Conservation (phyloP, 1,140 invertebrate species). For the Nymphalis io region DNA sequence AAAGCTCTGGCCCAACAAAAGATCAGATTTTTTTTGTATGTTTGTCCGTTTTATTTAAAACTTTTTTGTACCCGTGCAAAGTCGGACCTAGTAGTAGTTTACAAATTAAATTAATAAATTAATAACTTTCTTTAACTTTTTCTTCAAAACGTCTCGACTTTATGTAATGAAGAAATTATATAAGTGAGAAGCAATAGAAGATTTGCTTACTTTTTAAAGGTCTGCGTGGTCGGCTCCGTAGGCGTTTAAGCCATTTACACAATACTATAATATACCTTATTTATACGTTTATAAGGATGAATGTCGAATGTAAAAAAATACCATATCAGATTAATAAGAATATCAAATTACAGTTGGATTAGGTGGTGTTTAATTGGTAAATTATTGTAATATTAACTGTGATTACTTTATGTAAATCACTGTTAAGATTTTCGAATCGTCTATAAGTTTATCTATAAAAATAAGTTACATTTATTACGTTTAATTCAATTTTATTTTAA, state of each 20-base stretch:
- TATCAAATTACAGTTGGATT: conserved; percentile 26
- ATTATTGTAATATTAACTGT: conserved; percentile 32
- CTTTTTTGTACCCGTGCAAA: too few relatives aligned
- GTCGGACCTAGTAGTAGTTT: too few relatives aligned
- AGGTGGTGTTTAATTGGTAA: conserved; percentile 27
- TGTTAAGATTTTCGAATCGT: neutral
- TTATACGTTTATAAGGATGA: neutral
- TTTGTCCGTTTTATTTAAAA: too few relatives aligned
- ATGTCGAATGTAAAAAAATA: conserved; percentile 6
- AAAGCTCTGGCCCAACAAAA: too few relatives aligned
- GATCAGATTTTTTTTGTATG: too few relatives aligned
- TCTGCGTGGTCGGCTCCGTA: conserved; percentile 31
- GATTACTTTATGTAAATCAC: conserved; percentile 19
- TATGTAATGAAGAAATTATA: conserved; percentile 29
- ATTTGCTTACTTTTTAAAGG: conserved; percentile 34
- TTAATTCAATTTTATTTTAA: neutral
- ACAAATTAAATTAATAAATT: too few relatives aligned
- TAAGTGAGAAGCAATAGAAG: conserved; percentile 27
- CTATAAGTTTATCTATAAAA: neutral
- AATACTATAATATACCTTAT: conserved; percentile 29
- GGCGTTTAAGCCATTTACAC: conserved; percentile 18
- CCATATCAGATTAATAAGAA: conserved; percentile 21
- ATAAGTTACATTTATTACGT: too few relatives aligned
- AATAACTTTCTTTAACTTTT: too few relatives aligned
- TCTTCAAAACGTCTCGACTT: neutral